These are phyloP conservation scores for Dendroctonus valens DNA, from an alignment of 1,140 invertebrate species.

Conservation along the genomic window DNA sequence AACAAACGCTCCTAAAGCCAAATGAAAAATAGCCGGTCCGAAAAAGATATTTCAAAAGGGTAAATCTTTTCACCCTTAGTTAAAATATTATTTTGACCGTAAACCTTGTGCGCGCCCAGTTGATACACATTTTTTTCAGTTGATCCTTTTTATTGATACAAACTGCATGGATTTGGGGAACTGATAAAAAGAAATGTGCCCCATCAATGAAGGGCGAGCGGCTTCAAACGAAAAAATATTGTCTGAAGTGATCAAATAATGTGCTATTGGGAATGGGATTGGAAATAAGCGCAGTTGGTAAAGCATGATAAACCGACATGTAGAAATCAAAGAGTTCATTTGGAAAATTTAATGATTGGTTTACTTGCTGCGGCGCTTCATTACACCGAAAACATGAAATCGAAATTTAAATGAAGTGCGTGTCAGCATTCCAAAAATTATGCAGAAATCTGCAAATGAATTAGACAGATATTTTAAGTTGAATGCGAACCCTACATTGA, in stretches of 20 bases:
- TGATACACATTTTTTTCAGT: constrained; percentile 10
- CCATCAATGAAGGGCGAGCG: constrained; percentile 1
- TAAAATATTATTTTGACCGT: constrained; percentile 6
- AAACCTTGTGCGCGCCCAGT: background rate
- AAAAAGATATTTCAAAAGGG: constrained; percentile 1
- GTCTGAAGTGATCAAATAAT: background rate
- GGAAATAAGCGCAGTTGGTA: background rate
- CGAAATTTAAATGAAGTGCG: background rate
- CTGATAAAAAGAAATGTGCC: constrained; percentile 4
- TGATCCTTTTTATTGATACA: constrained; percentile 13
- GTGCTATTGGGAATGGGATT: background rate
- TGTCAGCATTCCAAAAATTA: too few relatives aligned
- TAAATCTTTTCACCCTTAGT: constrained; percentile 8
- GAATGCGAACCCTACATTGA: background rate
- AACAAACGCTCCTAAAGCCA: background rate
- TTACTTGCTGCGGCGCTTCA: background rate
- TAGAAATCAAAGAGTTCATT: background rate
- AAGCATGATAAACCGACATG: background rate
- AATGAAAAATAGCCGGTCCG: constrained; percentile 5
- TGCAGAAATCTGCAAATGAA: too few relatives aligned
- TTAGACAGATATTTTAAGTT: too few relatives aligned
- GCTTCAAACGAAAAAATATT: background rate
- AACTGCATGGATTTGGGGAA: constrained; percentile 4
- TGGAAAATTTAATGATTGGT: background rate
- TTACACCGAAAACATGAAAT: background rate